These are phyloP conservation scores for Polypedilum vanderplanki DNA, from an alignment of 1,140 invertebrate genomes.

Conservation along the genomic window DNA sequence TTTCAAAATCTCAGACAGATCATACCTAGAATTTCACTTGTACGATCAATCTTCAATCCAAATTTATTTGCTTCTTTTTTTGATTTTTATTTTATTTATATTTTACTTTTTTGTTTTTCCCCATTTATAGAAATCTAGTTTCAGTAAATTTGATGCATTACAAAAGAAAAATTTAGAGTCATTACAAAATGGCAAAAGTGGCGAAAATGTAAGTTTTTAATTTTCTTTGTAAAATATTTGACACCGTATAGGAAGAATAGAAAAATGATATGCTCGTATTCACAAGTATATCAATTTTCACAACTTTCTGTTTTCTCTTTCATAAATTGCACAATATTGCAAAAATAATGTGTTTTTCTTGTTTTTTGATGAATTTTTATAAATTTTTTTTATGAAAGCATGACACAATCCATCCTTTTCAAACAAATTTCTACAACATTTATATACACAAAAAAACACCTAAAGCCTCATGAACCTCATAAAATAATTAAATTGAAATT, in stretches of 20 bases:
- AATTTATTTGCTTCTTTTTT: too few species aligned
- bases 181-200: neutral
- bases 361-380: too few species aligned
- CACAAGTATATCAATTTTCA: too few species aligned
- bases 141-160: constrained; percentile 66
- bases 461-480: too few species aligned
- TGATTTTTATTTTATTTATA: constrained; percentile 32
- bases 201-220: neutral
- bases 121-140: constrained; percentile 64
- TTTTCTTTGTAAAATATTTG: constrained; percentile 8
- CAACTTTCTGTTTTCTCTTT: neutral
- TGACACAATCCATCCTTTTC: too few species aligned
- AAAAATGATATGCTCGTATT: too few species aligned
- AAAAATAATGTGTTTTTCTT: too few species aligned
- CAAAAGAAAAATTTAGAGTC: constrained; percentile 52
- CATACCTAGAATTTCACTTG: neutral
- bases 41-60: too few species aligned
- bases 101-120: constrained; percentile 33
- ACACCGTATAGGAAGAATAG: neutral
- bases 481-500: too few species aligned
- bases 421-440: too few species aligned
- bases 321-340: neutral
- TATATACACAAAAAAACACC: too few species aligned
- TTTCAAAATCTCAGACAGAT: neutral
- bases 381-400: too few species aligned